phyloP scores from a whole-genome alignment of 2,113 vertebrate species.

The Ochotona princeps region DNA sequence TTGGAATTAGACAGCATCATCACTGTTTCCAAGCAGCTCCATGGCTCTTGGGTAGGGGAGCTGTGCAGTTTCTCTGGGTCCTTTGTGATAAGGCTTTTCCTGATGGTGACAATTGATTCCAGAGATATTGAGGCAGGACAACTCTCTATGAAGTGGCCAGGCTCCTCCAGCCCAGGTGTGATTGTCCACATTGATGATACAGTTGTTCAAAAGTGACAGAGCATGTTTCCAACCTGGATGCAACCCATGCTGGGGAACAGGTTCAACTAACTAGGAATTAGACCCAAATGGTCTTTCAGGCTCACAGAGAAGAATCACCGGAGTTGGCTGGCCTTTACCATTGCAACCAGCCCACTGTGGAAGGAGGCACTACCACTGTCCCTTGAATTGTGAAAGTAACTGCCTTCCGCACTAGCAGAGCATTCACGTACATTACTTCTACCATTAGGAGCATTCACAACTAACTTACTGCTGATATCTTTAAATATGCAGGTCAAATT shows the following conservation, averaged over 20 bases:
- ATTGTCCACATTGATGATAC: neutral
- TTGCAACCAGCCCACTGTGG: fast-evolving
- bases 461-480: neutral
- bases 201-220: neutral
- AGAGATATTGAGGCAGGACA: neutral
- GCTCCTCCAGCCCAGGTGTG: neutral
- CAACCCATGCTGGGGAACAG: neutral
- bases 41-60: neutral
- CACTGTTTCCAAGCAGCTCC: neutral
- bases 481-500: neutral
- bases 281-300: neutral
- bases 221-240: neutral
- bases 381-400: neutral
- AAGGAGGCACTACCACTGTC: too few relatives aligned
- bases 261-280: neutral
- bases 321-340: neutral
- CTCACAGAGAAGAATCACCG: neutral
- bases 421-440: neutral
- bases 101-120: neutral
- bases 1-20: too few relatives aligned
- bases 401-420: neutral
- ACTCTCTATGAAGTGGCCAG: too few relatives aligned
- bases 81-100: neutral
- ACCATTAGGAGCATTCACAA: neutral
- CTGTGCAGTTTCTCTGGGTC: neutral